Evolutionary conservation across 2,888 invertebrate species (phyloP).

Genomic region (Caenorhabditis sp.): DNA sequence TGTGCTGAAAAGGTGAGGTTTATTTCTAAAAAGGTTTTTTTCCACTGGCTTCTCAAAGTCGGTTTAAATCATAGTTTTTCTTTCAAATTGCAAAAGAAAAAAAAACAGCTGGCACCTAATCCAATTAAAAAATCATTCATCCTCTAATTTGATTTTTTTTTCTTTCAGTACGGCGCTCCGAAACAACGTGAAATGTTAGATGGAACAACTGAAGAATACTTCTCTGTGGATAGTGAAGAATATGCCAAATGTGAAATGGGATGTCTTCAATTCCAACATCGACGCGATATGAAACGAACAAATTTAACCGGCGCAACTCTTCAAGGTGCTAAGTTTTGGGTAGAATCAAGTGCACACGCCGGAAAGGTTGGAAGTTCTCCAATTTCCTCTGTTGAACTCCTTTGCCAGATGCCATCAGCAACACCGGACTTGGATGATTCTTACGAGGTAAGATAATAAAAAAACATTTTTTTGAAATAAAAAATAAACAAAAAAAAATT

Average conservation of each 20-base stretch:
- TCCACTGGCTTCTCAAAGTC: no score
- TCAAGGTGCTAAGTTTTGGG: slow-evolving; percentile 56
- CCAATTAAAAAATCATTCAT: slow-evolving; percentile 3
- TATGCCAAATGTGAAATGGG: slow-evolving; percentile 55
- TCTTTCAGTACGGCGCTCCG: slow-evolving; percentile 49
- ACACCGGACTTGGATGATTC: slow-evolving; percentile 51
- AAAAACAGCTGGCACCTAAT: slow-evolving; percentile 1
- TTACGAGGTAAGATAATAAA: slow-evolving; percentile 35
- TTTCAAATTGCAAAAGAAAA: not conserved
- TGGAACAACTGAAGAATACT: slow-evolving; percentile 47
- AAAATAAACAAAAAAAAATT: not conserved
- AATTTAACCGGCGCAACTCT: slow-evolving; percentile 43
- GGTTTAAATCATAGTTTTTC: no score
- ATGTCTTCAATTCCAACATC: slow-evolving; percentile 49
- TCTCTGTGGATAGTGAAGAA: slow-evolving; percentile 35
- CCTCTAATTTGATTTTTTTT: no score
- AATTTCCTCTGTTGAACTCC: slow-evolving; percentile 48
- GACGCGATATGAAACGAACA: slow-evolving; percentile 34
- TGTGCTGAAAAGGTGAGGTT: slow-evolving; percentile 67
- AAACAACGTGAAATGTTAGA: slow-evolving; percentile 36
- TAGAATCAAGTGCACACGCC: slow-evolving; percentile 47
- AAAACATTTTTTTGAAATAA: not conserved
- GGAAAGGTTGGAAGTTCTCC: slow-evolving; percentile 53
- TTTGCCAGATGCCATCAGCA: slow-evolving; percentile 59
- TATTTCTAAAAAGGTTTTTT: no score